These are phyloP conservation scores for Amphipyra berbera DNA, from an alignment of 2,888 invertebrate genomes.

Conservation along the genomic window DNA sequence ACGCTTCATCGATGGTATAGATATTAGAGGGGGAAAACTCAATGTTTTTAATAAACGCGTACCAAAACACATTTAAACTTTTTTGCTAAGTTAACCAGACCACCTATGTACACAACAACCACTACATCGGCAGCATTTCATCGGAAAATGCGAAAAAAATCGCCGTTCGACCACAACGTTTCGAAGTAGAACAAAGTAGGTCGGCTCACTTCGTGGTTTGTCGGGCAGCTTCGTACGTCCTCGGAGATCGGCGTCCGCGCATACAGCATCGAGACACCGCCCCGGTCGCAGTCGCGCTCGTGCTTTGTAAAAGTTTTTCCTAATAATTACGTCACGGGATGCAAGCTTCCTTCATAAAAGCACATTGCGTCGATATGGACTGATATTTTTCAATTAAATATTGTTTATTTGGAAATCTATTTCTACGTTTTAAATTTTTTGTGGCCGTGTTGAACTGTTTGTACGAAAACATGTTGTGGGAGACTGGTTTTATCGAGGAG, in stretches of 20 bases:
- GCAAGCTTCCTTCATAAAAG: constrained; percentile 70
- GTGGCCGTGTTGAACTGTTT: constrained; percentile 82
- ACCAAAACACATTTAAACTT: constrained; percentile 42
- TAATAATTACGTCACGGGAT: constrained; percentile 80
- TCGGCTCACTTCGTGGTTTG: constrained; percentile 78
- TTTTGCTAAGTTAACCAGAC: constrained; percentile 68
- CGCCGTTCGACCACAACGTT: constrained; percentile 81
- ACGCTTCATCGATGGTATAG: constrained; percentile 6
- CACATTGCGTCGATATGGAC: constrained; percentile 71
- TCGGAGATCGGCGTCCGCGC: constrained; percentile 78
- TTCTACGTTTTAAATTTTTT: constrained; percentile 45
- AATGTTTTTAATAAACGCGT: constrained; percentile 1
- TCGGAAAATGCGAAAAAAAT: constrained; percentile 88
- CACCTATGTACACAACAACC: constrained; percentile 58
- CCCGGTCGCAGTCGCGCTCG: constrained; percentile 78
- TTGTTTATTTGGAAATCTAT: constrained; percentile 40
- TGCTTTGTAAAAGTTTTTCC: constrained; percentile 66
- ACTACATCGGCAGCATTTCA: constrained; percentile 76
- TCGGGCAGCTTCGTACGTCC: constrained; percentile 76
- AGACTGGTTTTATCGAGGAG: constrained; percentile 84
- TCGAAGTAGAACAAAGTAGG: constrained; percentile 86
- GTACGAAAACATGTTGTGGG: constrained; percentile 84
- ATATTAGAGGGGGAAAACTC: constrained; percentile 24
- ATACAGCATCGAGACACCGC: constrained; percentile 80
- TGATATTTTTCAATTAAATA: constrained; percentile 65